Evolutionary conservation across 1,140 invertebrate genomes (phyloP), one percentile per base, ranked within the genome.

Genomic region (Drosophila ficusphila): DNA sequence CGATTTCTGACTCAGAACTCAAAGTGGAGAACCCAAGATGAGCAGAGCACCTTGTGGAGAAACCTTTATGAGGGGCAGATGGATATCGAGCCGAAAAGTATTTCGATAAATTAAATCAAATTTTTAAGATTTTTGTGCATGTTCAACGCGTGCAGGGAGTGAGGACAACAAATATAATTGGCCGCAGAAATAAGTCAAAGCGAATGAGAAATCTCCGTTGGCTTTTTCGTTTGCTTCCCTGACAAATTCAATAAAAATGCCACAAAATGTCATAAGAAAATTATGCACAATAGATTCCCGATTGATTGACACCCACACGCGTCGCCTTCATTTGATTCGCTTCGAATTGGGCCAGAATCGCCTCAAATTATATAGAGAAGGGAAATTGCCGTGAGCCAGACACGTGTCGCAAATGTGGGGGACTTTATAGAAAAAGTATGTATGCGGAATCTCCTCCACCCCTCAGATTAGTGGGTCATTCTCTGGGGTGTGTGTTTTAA

Each of bases 231-330:
- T 25, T 25, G n/a, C 31, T 33, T 1, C 16, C 4, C 6, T 9
- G 27, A 16, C n/a, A 47, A 73, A 82, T 82, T 83, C 65, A 86
- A 86, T 73, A 79, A 79, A 86, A 33, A 68, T 73, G 76, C 64
- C 71, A 76, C 39, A 44, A 47, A 73, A 79, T 52, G 81, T 81
- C 76, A 88, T 86, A 76, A 88, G 76, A 88, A 85, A 88, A 88
- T 77, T 88, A 88, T 86, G 69, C 82, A 86, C 72, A 74, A 81
- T 77, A 73, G 77, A 81, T 81, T 73, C 47, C 31, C 49, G 25
- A 60, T 88, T 86, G 81, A 88, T 86, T 86, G 81, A 86, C 82
- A 61, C 62, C 51, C 70, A 79, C 79, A 86, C 81, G 76, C 81
- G 81, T 81, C 76, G 79, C 64, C 75, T 81, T 81, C 72, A 46